Evolutionary conservation across 2,113 vertebrate species (phyloP).

Genomic region (Galeopterus variegatus): DNA sequence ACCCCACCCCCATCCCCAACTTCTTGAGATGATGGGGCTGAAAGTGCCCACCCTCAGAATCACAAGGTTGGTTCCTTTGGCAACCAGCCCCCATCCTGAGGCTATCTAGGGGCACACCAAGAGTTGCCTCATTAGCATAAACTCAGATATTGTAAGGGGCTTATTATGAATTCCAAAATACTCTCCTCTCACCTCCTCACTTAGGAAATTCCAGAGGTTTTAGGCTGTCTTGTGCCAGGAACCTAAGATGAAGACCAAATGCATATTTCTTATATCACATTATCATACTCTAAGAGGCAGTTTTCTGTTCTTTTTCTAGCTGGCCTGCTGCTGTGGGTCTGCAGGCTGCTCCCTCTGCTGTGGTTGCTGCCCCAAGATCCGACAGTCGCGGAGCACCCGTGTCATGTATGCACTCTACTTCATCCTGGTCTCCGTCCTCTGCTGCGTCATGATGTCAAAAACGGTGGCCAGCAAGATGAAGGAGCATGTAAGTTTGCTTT

Average conservation of each 20-base stretch:
- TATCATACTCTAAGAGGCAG: not conserved
- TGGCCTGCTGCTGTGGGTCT: constrained; percentile 97
- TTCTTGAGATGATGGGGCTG: not conserved
- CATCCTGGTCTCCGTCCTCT: constrained; percentile 94
- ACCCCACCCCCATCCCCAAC: no score
- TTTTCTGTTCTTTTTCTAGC: constrained; percentile 86
- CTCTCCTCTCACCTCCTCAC: not conserved
- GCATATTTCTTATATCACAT: not conserved
- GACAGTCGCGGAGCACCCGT: constrained; percentile 97
- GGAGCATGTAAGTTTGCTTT: constrained; percentile 90
- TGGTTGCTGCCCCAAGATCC: constrained; percentile 96
- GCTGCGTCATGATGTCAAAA: constrained; percentile 97
- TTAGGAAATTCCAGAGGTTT: not conserved
- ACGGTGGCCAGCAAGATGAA: constrained; percentile 91
- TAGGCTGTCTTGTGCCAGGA: not conserved
- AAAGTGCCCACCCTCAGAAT: not conserved
- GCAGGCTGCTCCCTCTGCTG: constrained; percentile 96
- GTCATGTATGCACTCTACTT: constrained; percentile 98
- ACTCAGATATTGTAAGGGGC: not conserved
- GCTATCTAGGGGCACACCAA: no score
- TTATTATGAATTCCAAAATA: not conserved
- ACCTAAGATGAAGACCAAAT: not conserved
- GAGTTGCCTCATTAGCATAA: not conserved
- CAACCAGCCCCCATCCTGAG: not conserved
- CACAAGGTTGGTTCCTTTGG: not conserved